Base-by-base conservation (phyloP, 2,888 invertebrate species). In the Papilio elwesi region DNA sequence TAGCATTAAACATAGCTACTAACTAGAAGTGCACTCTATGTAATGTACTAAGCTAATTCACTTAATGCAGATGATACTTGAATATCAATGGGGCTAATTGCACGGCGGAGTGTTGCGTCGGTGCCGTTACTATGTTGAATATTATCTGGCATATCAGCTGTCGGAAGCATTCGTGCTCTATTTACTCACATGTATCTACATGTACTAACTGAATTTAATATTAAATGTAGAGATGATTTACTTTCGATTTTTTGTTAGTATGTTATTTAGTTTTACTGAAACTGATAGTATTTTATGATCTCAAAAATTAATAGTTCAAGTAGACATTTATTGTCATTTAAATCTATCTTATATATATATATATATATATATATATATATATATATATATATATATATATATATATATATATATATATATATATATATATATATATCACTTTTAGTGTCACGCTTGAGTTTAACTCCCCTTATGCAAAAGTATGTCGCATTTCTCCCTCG, bases 401-500 rank as follows among this genome's bases (percentile, higher is more conserved):
- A 26, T 26, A 2, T 2, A n/a, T 26, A 26, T 26, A 26, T 4
- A 4, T 26, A 26, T 26, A 26, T 26, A 2, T 2, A n/a, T n/a
- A n/a, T n/a, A n/a, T 26, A 26, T 26, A 26, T 4, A 4, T 26
- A 26, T 26, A 26, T 26, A 2, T 2, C 26, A 26, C 1, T 26
- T 26, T 26, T 26, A 26, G 26, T 26, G 26, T 4, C 26, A 26
- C 26, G 26, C 26, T 26, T 26, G 26, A 26, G 26, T 26, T 26
- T 2, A 26, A 26, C 26, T 26, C 26, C 26, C 26, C 26, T 26
- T 26, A 26, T 26, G 4, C 26, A 65, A 70, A 80, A 79, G 75
- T 78, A 76, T 81, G 76, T 76, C 72, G 74, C 68, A 76, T 74
- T 76, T 73, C 70, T 72, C 74, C 68, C 74, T 57, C 74, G 52